Evolutionary conservation across 2,888 invertebrate species (phyloP).

Genomic region (Drosophila flavopinicola): DNA sequence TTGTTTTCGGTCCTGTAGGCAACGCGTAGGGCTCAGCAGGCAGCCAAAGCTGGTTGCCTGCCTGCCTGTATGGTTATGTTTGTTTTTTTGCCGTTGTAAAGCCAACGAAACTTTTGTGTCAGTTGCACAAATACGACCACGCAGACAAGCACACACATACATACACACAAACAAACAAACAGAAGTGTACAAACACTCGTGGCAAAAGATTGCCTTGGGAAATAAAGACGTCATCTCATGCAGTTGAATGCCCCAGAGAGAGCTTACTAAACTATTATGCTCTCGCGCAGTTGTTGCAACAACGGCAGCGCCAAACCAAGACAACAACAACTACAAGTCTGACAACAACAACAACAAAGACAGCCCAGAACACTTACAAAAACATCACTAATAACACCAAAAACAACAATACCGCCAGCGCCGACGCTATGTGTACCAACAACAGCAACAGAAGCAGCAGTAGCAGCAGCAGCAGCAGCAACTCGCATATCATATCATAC

Average conservation of each 20-base stretch:
- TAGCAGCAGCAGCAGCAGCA: slow-evolving; percentile 14
- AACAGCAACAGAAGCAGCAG: slow-evolving; percentile 17
- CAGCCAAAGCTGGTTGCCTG: slow-evolving; percentile 13
- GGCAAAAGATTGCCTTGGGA: slow-evolving; percentile 79
- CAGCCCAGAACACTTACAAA: slow-evolving; percentile 40
- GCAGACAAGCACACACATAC: slow-evolving; percentile 32
- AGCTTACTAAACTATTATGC: slow-evolving; percentile 81
- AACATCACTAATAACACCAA: slow-evolving; percentile 71
- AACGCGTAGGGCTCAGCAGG: slow-evolving; percentile 38
- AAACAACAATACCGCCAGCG: slow-evolving; percentile 60
- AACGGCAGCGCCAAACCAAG: slow-evolving; percentile 57
- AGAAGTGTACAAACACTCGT: slow-evolving; percentile 73
- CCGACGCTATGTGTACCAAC: slow-evolving; percentile 23
- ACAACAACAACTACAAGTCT: slow-evolving; percentile 50
- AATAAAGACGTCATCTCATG: slow-evolving; percentile 78
- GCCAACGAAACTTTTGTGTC: slow-evolving; percentile 78
- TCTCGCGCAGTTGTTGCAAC: slow-evolving; percentile 43
- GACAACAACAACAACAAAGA: slow-evolving; percentile 42
- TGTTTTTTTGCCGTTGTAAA: slow-evolving; percentile 77
- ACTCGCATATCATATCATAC: slow-evolving; percentile 66
- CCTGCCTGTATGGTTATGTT: slow-evolving; percentile 45
- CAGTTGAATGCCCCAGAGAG: slow-evolving; percentile 78
- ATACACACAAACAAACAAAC: slow-evolving; percentile 31
- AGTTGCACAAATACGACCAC: slow-evolving; percentile 67
- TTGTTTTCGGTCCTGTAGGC: slow-evolving; percentile 42